Evolutionary conservation across 2,888 invertebrate species (phyloP), one percentile per base, ranked within the genome.

Genomic region (Anthophora plumipes): DNA sequence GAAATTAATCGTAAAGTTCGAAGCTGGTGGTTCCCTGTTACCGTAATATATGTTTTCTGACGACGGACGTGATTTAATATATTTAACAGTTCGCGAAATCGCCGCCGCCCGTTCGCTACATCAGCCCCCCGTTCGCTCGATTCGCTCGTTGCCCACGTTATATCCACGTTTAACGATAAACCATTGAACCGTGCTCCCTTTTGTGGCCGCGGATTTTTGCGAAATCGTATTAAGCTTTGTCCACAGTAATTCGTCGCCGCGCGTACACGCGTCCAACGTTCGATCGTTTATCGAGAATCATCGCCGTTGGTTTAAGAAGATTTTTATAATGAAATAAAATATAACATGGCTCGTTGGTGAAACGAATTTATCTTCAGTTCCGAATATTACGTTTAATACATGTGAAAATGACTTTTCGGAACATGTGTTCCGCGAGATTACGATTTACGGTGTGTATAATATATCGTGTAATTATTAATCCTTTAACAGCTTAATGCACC

Each of bases 1-100:
- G 31, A 68, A 87, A 88, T 88, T 85, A 85, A 85, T 85, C 85
- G 84, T 67, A 66, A 68, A 82, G 60, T 75, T 70, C 31, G 60
- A 6, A 66, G 25, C 60, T 67, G n/a, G 20, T 67, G 48, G 63
- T 43, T 3, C 41, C 25, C 1, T 9, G 8, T 1, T 12, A 17
- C 41, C 52, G 31, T 59, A 22, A 52, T 74, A 41, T 64, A 20
- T n/a, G 50, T 79, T 85, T 77, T 54, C 69, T 14, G 31, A 9
- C 55, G 39, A 48, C 31, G 46, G 25, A 71, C 55, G 39, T 43
- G 60, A 76, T 77, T 74, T 74, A 69, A 86, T 83, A 74, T 77
- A 79, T 79, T 86, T 86, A 81, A 84, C 74, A 54, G 75, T 68
- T 76, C 48, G 54, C 37, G 55, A 48, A 72, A 66, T 75, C 77